Evolutionary conservation across 1,140 invertebrate genomes (phyloP).

Genomic region (Pollicipes pollicipes): DNA sequence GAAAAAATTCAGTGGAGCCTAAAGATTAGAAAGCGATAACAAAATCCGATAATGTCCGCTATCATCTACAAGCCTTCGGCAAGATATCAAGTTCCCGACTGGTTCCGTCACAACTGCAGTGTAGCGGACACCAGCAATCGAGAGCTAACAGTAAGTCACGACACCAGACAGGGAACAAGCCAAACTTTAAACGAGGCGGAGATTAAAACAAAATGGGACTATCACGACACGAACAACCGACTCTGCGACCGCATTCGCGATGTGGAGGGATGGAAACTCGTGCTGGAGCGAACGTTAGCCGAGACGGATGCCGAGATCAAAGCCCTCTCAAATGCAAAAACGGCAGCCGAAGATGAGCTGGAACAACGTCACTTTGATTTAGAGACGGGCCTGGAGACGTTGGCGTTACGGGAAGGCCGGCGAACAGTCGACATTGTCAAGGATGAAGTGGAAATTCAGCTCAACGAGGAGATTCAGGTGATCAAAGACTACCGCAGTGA

Average conservation of each 20-base stretch:
- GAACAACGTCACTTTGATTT: not conserved
- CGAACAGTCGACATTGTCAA: not conserved
- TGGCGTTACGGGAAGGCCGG: not conserved
- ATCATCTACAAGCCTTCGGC: not conserved
- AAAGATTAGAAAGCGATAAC: too few relatives aligned
- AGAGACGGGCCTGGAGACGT: not conserved
- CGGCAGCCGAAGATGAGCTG: not conserved
- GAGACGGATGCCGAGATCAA: not conserved
- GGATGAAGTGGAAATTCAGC: not conserved
- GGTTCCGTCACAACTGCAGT: not conserved
- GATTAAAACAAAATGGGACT: not conserved
- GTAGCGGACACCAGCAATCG: not conserved
- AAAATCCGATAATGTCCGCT: not conserved
- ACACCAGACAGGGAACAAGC: not conserved
- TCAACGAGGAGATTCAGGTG: not conserved
- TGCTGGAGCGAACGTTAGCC: not conserved
- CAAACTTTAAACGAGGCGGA: not conserved
- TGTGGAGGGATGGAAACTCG: not conserved
- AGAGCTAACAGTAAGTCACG: not conserved
- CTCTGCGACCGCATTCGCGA: not conserved
- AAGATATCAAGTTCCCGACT: not conserved
- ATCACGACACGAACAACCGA: not conserved
- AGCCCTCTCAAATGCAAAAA: not conserved
- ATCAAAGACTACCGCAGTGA: not conserved
- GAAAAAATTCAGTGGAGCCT: not conserved